Evolutionary conservation across 2,113 vertebrate species (phyloP).

Genomic region (Nesogale talazaci): DNA sequence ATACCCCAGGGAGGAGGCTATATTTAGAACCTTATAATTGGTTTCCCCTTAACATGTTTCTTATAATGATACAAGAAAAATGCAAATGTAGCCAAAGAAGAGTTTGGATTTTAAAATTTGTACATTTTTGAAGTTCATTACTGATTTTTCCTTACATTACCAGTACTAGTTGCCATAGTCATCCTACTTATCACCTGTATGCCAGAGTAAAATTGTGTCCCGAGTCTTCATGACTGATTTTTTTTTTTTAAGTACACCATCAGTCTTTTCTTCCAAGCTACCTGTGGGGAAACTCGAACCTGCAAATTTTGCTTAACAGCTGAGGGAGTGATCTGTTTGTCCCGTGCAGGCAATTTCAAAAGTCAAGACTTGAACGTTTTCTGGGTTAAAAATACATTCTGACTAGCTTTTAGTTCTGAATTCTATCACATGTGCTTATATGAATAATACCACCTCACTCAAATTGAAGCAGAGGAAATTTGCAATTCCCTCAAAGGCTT

Average conservation of each 20-base stretch:
- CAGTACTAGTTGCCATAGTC: not conserved
- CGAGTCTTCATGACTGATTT: not conserved
- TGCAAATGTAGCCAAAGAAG: not conserved
- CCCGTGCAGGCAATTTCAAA: not conserved
- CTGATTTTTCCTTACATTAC: not conserved
- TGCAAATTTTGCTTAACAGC: not conserved
- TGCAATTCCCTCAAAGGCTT: slow-evolving; percentile 60
- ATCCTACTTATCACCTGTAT: not conserved
- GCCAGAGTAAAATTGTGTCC: not conserved
- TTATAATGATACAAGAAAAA: not conserved
- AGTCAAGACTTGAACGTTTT: slow-evolving; percentile 34
- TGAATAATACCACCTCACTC: slow-evolving; percentile 44
- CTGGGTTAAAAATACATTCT: slow-evolving; percentile 50
- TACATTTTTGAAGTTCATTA: slow-evolving; percentile 50
- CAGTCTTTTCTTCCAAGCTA: not conserved
- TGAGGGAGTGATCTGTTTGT: not conserved
- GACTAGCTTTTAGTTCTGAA: slow-evolving; percentile 22
- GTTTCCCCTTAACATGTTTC: too few species aligned
- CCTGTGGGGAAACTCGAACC: not conserved
- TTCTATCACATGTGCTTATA: not conserved
- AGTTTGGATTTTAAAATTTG: slow-evolving; percentile 36
- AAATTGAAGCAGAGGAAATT: slow-evolving; percentile 59
- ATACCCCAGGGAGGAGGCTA: too few species aligned
- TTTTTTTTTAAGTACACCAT: not conserved
- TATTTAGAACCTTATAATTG: too few species aligned